Conservation (phyloP, 2,113 vertebrate genomes). For the Puma concolor region DNA sequence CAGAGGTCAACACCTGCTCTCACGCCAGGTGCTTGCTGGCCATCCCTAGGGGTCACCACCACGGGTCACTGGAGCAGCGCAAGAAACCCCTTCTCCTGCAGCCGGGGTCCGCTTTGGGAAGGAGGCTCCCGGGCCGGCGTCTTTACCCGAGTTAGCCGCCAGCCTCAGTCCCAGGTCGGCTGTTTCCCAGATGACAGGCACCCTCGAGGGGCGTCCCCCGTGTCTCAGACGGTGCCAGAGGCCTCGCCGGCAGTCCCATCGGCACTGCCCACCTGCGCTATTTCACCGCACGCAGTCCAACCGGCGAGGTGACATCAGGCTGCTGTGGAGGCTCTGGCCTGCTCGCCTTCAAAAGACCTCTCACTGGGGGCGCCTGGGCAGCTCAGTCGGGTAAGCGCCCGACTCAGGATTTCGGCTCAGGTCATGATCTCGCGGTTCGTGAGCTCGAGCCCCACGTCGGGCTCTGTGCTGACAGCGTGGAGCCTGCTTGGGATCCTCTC, state of each 20-base stretch:
- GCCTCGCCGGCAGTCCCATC: neutral
- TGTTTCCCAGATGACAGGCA: too few relatives aligned
- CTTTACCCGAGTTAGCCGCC: neutral
- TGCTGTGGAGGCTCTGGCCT: fast-evolving
- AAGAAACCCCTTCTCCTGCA: neutral
- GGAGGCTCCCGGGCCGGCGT: neutral
- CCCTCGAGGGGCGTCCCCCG: neutral
- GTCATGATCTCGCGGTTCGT: too few relatives aligned
- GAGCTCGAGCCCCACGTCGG: too few relatives aligned
- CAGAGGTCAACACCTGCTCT: neutral
- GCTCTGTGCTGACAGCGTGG: too few relatives aligned
- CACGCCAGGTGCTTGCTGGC: neutral
- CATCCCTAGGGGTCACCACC: neutral
- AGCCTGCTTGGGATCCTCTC: too few relatives aligned
- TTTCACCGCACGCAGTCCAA: neutral
- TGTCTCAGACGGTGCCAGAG: neutral
- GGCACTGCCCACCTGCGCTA: neutral
- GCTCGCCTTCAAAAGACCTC: neutral
- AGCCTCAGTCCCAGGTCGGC: neutral
- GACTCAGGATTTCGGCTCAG: too few relatives aligned
- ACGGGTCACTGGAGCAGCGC: fast-evolving
- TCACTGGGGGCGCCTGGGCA: too few relatives aligned
- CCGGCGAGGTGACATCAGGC: fast-evolving
- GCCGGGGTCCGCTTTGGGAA: neutral
- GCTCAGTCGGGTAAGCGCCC: too few relatives aligned